phyloP scores from a whole-genome alignment of 2,888 invertebrate species.

The Anodontia alba region DNA sequence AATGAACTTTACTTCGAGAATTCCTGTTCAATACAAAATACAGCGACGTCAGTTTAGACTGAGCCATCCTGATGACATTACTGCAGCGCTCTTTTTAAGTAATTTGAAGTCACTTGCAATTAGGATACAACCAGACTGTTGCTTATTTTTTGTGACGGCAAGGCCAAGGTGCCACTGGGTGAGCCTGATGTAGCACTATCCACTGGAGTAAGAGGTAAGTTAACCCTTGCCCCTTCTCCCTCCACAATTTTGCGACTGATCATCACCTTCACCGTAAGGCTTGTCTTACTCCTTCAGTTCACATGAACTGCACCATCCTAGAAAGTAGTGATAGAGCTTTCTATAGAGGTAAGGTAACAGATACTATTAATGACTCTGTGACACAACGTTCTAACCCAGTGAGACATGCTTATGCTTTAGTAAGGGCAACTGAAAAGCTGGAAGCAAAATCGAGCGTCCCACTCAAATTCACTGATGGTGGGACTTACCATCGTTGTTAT shows the following conservation, averaged over 20 bases:
- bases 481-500: constrained; percentile 45
- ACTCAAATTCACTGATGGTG: constrained; percentile 55
- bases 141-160: constrained; percentile 31
- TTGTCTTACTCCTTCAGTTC: constrained; percentile 32
- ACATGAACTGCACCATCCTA: constrained; percentile 25
- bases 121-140: neutral
- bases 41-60: constrained; percentile 48
- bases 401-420: constrained; percentile 32
- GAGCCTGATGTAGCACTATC: constrained; percentile 20
- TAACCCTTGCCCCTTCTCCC: constrained; percentile 20
- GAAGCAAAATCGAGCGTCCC: constrained; percentile 13
- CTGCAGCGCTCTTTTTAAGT: constrained; percentile 37
- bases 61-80: constrained; percentile 43
- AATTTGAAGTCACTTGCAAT: constrained; percentile 31
- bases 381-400: constrained; percentile 32
- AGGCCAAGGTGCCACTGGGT: constrained; percentile 28
- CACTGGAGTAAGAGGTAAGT: constrained; percentile 29
- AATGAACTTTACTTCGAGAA: constrained; percentile 29
- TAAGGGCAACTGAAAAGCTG: neutral
- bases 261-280: constrained; percentile 34
- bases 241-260: constrained; percentile 25
- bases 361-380: constrained; percentile 39
- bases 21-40: constrained; percentile 48
- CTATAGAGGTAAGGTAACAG: constrained; percentile 29
- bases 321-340: constrained; percentile 32